Percentiles rank a stretch among this genome's conserved stretches.
Evolutionary conservation across 2,113 vertebrate genomes (phyloP).

Genomic region (Mustela nigripes): DNA sequence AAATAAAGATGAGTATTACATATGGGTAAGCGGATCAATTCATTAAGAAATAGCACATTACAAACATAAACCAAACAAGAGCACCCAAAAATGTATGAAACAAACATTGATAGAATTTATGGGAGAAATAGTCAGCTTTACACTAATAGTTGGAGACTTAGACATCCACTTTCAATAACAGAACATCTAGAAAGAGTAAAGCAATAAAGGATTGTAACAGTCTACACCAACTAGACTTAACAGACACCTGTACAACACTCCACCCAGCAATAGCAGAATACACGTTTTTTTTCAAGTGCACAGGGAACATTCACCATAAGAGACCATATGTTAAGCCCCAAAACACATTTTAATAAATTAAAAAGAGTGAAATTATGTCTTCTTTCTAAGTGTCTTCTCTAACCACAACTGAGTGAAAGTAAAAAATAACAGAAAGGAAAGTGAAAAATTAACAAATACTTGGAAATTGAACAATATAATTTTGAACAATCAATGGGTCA

Average conservation of each 20-base stretch:
- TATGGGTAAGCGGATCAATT: neutral
- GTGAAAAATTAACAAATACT: neutral
- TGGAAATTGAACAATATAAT: neutral
- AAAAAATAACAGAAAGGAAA: neutral
- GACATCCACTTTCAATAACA: neutral
- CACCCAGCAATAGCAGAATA: neutral
- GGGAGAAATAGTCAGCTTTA: neutral
- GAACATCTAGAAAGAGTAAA: neutral
- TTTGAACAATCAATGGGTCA: neutral
- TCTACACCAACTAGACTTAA: neutral
- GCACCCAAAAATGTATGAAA: neutral
- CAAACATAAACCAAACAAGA: neutral
- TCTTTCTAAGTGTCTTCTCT: neutral
- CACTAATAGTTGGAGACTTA: neutral
- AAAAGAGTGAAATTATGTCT: neutral
- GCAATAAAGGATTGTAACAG: neutral
- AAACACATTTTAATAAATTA: neutral
- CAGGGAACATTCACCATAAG: neutral
- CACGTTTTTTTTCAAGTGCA: neutral
- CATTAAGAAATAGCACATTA: neutral
- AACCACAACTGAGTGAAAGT: neutral
- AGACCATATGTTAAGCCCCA: neutral
- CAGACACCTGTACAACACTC: neutral
- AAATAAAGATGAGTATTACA: neutral
- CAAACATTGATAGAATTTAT: neutral